phyloP scores from a whole-genome alignment of 2,888 invertebrate genomes.

The Chloroclysta siterata region DNA sequence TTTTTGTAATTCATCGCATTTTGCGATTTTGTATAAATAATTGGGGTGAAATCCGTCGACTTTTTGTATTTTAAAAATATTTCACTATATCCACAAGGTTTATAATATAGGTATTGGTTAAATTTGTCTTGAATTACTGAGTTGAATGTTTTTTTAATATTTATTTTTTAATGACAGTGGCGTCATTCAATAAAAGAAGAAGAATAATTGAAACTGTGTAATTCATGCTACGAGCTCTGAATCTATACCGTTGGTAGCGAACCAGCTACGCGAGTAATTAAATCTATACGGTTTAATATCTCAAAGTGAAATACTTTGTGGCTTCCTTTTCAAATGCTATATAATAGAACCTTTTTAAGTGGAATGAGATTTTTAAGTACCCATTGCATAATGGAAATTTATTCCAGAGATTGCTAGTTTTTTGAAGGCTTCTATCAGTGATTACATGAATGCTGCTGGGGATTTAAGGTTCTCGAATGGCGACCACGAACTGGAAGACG shows the following conservation, averaged over 20 bases:
- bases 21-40: no score
- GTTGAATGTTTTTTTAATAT: no score
- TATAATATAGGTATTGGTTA: no score
- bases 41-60: no score
- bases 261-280: constrained; percentile 37
- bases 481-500: no score
- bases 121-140: no score
- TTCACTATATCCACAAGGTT: no score
- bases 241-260: constrained; percentile 24
- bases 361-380: constrained; percentile 19
- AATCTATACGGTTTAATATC: constrained; percentile 39
- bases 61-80: no score
- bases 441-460: neutral
- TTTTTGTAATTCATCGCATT: no score
- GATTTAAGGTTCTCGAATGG: no score
- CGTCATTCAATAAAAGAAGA: no score
- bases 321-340: constrained; percentile 39
- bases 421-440: constrained; percentile 1
- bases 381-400: constrained; percentile 22
- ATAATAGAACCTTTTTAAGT: constrained; percentile 29
- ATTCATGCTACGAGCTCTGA: constrained; percentile 1
- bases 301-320: constrained; percentile 38
- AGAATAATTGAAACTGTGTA: neutral
- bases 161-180: no score
- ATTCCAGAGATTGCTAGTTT: constrained; percentile 3